Percentiles rank a stretch among this genome's conserved stretches.
Conservation (phyloP, 2,113 vertebrate species). For the Aptenodytes forsteri region DNA sequence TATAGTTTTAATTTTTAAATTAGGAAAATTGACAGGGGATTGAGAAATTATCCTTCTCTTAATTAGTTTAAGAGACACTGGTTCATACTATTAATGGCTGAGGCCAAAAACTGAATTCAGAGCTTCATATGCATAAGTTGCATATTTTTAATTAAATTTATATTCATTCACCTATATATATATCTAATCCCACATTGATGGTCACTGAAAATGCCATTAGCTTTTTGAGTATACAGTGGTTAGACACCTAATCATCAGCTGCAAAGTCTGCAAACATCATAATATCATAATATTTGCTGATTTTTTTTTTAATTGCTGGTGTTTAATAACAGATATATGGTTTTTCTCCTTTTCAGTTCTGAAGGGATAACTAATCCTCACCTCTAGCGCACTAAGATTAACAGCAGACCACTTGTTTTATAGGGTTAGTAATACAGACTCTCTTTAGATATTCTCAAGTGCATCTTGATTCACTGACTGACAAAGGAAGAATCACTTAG, state of each 20-base stretch:
- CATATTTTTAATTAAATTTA: background rate
- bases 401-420: background rate
- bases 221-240: background rate
- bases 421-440: background rate
- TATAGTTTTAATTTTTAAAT: background rate
- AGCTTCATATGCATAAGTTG: background rate
- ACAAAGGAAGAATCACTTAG: background rate
- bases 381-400: background rate
- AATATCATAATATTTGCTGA: background rate
- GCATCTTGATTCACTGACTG: background rate
- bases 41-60: background rate
- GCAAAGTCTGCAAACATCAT: background rate
- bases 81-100: background rate
- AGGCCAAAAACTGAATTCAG: background rate
- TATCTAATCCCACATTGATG: background rate
- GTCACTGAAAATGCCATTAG: background rate
- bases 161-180: background rate
- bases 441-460: background rate
- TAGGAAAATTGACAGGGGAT: background rate
- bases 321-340: background rate
- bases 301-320: background rate
- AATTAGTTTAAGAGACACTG: background rate
- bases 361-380: background rate
- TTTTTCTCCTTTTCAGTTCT: background rate
- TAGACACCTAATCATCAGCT: background rate